Evolutionary conservation across 2,113 vertebrate species (phyloP).

Genomic region (Gulo gulo): DNA sequence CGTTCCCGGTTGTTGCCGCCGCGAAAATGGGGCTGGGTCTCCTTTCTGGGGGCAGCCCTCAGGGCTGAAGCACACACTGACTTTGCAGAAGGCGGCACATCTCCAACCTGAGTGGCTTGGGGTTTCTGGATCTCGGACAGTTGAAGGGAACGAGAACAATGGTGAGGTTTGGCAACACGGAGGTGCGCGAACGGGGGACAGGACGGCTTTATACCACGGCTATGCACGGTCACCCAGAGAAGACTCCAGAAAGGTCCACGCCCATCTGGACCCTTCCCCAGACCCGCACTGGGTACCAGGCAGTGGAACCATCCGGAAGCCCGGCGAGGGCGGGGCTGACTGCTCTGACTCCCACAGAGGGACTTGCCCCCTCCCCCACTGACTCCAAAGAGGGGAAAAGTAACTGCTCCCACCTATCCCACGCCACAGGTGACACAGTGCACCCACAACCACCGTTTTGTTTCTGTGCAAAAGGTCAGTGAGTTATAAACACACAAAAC

Average conservation of each 20-base stretch:
- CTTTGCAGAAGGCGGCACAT: too few relatives aligned
- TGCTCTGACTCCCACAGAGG: background rate
- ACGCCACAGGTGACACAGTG: accelerated
- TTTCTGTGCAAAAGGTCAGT: background rate
- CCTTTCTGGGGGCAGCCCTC: too few relatives aligned
- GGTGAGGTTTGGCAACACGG: background rate
- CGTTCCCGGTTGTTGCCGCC: accelerated
- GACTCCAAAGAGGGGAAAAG: too few relatives aligned
- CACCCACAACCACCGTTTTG: too few relatives aligned
- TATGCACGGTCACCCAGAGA: background rate
- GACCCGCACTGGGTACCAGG: too few relatives aligned
- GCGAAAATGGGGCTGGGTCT: accelerated
- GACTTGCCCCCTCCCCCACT: accelerated
- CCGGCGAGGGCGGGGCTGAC: accelerated
- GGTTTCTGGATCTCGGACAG: background rate
- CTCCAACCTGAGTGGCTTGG: accelerated
- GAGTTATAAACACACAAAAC: background rate
- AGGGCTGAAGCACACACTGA: background rate
- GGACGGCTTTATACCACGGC: accelerated
- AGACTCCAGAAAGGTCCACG: accelerated
- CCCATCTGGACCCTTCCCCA: too few relatives aligned
- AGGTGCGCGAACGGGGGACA: accelerated
- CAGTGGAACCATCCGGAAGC: accelerated
- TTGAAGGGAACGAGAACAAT: accelerated
- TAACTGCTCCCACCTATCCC: accelerated